Evolutionary conservation across 2,113 vertebrate genomes (phyloP).

Genomic region (Urocynchramus pylzowi): DNA sequence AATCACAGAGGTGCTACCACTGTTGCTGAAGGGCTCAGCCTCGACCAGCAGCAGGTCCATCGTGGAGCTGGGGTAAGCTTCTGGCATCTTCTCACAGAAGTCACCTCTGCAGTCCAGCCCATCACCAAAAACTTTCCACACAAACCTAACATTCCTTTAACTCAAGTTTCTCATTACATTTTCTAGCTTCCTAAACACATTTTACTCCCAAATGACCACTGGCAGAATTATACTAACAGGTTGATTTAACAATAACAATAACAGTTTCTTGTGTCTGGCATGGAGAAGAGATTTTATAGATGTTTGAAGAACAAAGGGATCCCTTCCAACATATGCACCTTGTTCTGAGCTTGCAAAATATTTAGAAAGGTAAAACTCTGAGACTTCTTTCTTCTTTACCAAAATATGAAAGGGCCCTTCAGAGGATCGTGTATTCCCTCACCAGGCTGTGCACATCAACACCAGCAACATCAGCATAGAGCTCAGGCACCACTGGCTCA

Average conservation of each 20-base stretch:
- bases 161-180: not conserved
- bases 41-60: not conserved
- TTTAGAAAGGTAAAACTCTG: not conserved
- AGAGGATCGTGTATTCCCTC: conserved; percentile 63
- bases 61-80: not conserved
- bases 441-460: conserved; percentile 29
- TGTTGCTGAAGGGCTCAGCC: not conserved
- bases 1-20: not conserved
- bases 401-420: not conserved
- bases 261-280: not conserved
- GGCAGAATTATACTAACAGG: not conserved
- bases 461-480: conserved; percentile 70
- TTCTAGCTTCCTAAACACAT: not conserved
- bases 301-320: not conserved
- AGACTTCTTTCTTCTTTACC: not conserved
- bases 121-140: not conserved
- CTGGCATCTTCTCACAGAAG: not conserved
- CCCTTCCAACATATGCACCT: not conserved
- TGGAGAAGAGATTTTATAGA: not conserved
- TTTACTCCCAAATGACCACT: not conserved
- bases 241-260: not conserved
- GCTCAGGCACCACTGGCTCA: conserved; percentile 71
- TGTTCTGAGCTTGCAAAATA: not conserved
- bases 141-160: not conserved
- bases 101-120: not conserved